Evolutionary conservation across 2,113 vertebrate species (phyloP).

Genomic region (Calonectris borealis): DNA sequence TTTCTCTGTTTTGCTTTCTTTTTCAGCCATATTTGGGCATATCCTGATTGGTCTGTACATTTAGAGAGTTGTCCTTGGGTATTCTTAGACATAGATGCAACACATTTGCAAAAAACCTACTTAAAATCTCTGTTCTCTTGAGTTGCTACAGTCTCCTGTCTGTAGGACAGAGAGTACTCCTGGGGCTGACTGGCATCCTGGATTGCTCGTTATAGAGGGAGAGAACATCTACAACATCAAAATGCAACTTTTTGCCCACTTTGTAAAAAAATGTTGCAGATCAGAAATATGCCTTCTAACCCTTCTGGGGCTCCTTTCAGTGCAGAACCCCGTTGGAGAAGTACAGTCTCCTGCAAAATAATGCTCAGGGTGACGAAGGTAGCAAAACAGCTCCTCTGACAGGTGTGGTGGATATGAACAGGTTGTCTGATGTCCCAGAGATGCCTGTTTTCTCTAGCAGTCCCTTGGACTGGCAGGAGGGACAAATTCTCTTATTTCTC

Average conservation of each 20-base stretch:
- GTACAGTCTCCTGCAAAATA: not conserved
- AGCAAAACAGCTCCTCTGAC: not conserved
- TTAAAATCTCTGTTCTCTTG: not conserved
- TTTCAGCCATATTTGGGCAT: not conserved
- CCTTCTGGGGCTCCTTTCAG: not conserved
- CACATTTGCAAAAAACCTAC: not conserved
- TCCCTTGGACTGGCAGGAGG: not conserved
- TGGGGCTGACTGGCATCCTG: not conserved
- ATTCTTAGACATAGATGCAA: not conserved
- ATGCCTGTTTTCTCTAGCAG: not conserved
- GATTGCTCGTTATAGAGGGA: not conserved
- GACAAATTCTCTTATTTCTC: not conserved
- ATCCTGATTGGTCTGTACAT: not conserved
- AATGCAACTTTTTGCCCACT: not conserved
- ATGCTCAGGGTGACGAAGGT: not conserved
- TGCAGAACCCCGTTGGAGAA: rapidly evolving
- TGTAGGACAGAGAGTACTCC: not conserved
- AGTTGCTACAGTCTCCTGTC: not conserved
- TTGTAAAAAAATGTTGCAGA: not conserved
- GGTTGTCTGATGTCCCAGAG: not conserved
- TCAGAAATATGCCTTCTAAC: not conserved
- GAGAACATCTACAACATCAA: not conserved
- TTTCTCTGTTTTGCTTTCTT: not conserved
- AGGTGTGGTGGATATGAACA: not conserved
- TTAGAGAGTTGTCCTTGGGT: not conserved